Evolutionary conservation across 2,888 invertebrate species (phyloP).

Genomic region (Diarsia rubi): DNA sequence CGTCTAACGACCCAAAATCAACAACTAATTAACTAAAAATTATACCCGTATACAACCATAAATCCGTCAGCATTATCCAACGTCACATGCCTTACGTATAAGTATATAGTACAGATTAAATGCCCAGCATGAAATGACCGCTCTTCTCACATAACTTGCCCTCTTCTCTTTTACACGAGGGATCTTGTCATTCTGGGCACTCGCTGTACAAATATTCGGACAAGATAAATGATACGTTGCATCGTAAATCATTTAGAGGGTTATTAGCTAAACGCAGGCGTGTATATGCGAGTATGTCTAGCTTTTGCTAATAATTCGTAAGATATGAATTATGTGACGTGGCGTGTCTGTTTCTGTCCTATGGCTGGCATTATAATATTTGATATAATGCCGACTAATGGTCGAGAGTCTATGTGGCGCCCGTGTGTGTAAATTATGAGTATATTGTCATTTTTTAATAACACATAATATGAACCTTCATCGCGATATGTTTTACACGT

Average conservation of each 20-base stretch:
- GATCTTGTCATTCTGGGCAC: too few relatives aligned
- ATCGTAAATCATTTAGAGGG: conserved; percentile 55
- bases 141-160: too few relatives aligned
- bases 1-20: conserved; percentile 5
- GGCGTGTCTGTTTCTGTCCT: conserved; percentile 43
- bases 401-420: conserved; percentile 1
- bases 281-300: conserved; percentile 42
- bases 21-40: conserved; percentile 29
- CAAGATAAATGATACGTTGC: conserved; percentile 44
- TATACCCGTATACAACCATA: conserved; percentile 8
- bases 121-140: too few relatives aligned
- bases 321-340: conserved; percentile 36
- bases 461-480: conserved; percentile 3
- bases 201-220: conserved; percentile 2
- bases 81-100: conserved; percentile 37
- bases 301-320: conserved; percentile 35
- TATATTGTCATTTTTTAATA: neutral
- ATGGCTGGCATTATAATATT: conserved; percentile 29
- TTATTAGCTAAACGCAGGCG: conserved; percentile 41
- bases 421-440: neutral
- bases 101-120: neutral
- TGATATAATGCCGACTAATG: conserved; percentile 26
- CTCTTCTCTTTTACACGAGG: too few relatives aligned
- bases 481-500: neutral
- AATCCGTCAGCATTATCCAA: conserved; percentile 23